Evolutionary conservation across 2,797 vertebrate species (phyloP).

Genomic region (Manis javanica): DNA sequence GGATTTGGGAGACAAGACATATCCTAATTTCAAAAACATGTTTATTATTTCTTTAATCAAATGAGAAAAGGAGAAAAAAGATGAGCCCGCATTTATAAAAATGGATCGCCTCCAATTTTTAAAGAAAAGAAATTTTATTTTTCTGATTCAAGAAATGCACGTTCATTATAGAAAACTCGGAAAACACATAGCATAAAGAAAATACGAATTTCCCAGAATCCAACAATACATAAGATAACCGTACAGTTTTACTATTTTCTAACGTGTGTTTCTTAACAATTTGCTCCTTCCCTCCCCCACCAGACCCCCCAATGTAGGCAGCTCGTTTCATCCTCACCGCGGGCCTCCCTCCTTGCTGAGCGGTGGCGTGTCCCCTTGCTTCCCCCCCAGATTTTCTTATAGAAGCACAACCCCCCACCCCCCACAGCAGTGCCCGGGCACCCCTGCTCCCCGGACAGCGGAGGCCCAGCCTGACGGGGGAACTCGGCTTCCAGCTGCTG

Average conservation of each 20-base stretch:
- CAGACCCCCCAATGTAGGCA: no score
- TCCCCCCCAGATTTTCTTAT: neutral
- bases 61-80: conserved; percentile 54
- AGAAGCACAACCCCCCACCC: neutral
- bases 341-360: neutral
- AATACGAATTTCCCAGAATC: conserved; percentile 23
- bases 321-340: neutral
- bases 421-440: neutral
- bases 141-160: conserved; percentile 67
- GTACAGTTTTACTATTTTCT: conserved; percentile 15
- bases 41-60: conserved; percentile 69
- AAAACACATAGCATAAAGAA: conserved; percentile 56
- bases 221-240: conserved; percentile 38
- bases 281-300: neutral
- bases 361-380: neutral
- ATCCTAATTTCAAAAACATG: conserved; percentile 62
- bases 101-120: conserved; percentile 24
- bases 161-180: conserved; percentile 33
- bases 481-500: neutral
- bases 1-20: conserved; percentile 67
- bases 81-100: conserved; percentile 51
- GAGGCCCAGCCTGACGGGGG: neutral
- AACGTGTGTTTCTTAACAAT: neutral
- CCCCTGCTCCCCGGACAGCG: neutral
- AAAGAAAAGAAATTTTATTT: conserved; percentile 62